Evolutionary conservation across 2,113 vertebrate species (phyloP).

Genomic region (Sorex fumeus): DNA sequence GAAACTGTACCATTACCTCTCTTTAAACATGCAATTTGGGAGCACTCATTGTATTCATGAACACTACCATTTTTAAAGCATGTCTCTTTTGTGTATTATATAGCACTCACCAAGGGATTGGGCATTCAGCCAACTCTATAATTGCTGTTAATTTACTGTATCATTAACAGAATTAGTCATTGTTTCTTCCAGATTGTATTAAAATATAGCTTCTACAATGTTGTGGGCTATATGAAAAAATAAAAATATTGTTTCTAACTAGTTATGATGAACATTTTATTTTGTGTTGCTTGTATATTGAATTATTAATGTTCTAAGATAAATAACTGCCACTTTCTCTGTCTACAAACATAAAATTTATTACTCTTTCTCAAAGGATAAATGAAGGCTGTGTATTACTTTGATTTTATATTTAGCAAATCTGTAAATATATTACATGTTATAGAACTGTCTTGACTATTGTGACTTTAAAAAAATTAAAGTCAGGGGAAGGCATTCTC

Average conservation of each 20-base stretch:
- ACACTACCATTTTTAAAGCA: slow-evolving; percentile 11
- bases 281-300: slow-evolving; percentile 60
- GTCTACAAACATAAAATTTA: slow-evolving; percentile 59
- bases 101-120: slow-evolving; percentile 43
- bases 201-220: slow-evolving; percentile 67
- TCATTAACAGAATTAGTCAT: slow-evolving; percentile 78
- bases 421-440: slow-evolving; percentile 37
- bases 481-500: background rate
- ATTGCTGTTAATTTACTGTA: slow-evolving; percentile 75
- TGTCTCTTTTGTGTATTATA: slow-evolving; percentile 52
- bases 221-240: slow-evolving; percentile 52
- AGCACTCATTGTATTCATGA: background rate
- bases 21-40: background rate
- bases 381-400: slow-evolving; percentile 52
- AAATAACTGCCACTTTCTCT: slow-evolving; percentile 53
- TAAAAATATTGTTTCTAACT: slow-evolving; percentile 63
- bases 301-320: slow-evolving; percentile 64
- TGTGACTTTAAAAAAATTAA: slow-evolving; percentile 37
- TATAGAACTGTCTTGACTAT: slow-evolving; percentile 40
- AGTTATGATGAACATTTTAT: slow-evolving; percentile 27
- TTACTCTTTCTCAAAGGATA: slow-evolving; percentile 65
- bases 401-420: slow-evolving; percentile 62
- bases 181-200: slow-evolving; percentile 74
- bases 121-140: slow-evolving; percentile 68
- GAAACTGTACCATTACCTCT: background rate